Evolutionary conservation across 2,113 vertebrate genomes (phyloP).

Genomic region (Lepus americanus): DNA sequence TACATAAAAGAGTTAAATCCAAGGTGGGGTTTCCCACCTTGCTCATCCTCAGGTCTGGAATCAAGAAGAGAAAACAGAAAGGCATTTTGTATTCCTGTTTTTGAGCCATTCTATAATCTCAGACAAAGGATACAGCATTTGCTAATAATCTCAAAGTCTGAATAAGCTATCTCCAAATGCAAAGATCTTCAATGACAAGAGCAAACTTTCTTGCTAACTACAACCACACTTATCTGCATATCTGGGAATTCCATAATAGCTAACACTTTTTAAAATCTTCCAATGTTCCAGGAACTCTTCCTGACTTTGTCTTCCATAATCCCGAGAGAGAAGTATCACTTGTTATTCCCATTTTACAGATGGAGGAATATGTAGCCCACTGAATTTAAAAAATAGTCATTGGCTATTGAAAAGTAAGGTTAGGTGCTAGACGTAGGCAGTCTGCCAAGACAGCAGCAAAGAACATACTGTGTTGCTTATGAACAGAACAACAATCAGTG

Average conservation of each 20-base stretch:
- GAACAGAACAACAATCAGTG: background rate
- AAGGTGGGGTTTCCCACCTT: background rate
- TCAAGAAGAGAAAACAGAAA: slow-evolving; percentile 1
- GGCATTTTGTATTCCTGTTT: background rate
- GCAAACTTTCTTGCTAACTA: background rate
- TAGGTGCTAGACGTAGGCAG: background rate
- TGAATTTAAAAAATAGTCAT: slow-evolving; percentile 40
- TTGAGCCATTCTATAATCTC: background rate
- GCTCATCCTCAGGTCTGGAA: background rate
- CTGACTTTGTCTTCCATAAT: slow-evolving; percentile 5
- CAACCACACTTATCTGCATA: background rate
- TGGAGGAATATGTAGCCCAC: background rate
- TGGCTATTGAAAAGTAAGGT: background rate
- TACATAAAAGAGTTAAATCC: background rate
- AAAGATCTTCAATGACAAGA: background rate
- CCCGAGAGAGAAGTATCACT: background rate
- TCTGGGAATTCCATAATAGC: background rate
- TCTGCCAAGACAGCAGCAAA: background rate
- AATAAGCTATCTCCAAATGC: background rate
- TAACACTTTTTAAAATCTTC: slow-evolving; percentile 2
- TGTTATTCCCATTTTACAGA: background rate
- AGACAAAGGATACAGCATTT: background rate
- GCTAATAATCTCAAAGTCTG: background rate
- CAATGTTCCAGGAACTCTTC: background rate
- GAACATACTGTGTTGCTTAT: background rate